Evolutionary conservation across 2,797 vertebrate genomes (phyloP).

Genomic region (Hydrolagus colliei): DNA sequence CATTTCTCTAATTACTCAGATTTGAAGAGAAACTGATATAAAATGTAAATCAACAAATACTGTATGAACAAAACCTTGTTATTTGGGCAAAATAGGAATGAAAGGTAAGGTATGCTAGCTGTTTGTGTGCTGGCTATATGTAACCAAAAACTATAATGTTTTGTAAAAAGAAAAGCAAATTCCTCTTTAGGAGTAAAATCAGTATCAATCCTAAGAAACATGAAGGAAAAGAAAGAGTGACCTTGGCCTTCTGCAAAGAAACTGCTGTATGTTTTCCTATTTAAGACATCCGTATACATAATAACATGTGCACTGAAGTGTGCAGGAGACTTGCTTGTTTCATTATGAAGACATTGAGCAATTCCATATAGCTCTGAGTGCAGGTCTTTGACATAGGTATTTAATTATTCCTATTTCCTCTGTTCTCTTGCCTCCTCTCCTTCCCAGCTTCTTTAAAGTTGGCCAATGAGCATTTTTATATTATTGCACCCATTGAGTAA

Average conservation of each 20-base stretch:
- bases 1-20: background rate
- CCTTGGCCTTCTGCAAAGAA: background rate
- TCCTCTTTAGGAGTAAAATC: background rate
- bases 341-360: background rate
- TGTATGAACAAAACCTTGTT: too few relatives aligned
- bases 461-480: constrained; percentile 15
- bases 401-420: background rate
- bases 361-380: background rate
- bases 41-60: too few relatives aligned
- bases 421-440: background rate
- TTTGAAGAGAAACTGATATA: too few relatives aligned
- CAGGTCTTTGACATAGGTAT: constrained; percentile 3
- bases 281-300: constrained; percentile 2
- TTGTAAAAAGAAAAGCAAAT: background rate
- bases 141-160: background rate
- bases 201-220: background rate
- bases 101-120: background rate
- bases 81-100: too few relatives aligned
- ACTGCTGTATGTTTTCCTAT: background rate
- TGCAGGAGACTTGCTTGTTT: background rate
- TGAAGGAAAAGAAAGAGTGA: background rate
- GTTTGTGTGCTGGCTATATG: background rate
- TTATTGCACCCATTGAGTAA: constrained; percentile 38
- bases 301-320: background rate
- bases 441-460: background rate